Base-by-base conservation (phyloP, 1,140 invertebrate genomes). In the Melitaea cinxia region DNA sequence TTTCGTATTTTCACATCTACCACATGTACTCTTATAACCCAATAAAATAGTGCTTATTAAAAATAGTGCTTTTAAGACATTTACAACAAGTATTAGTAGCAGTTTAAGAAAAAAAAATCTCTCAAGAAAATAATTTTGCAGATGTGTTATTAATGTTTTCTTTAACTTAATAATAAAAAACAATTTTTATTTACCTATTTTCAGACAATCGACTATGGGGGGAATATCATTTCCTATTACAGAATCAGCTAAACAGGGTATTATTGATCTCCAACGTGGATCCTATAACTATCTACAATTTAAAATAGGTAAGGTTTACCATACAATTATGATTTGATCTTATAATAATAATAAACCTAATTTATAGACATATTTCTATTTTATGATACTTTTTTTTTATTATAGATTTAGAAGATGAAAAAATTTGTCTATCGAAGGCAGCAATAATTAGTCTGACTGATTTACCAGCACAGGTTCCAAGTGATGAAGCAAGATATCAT, bases 181-280 rank as follows among this genome's bases (percentile, higher is more conserved):
- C 1, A 6, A 5, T 45, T 45, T 45, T 19, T 1, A 9, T 37
- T 66, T 73, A n/a, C n/a, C n/a, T n/a, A n/a, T n/a, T n/a, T 75
- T 47, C 80, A 94, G 97, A 80, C 96, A 98, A 76, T 97, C 98
- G 80, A 98, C 97, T 5, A 91, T 99, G 59, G 95, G 96, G 66
- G 98, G 98, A 15, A 94, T 99, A 17, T 93, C 95, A 1, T 99
- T 99, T 87, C 98, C 99, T 23, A 93, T 99, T n/a, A 95, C 95
- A 0, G 93, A 96, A 50, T 94, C 94, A 61, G 97, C 97, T 0
- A 93, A 94, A 70, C 92, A 95, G 59, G 96, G 96, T 50, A 92
- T 99, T 42, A 82, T 88, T 60, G 93, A 95, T 80, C 89, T 95
- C 85, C 89, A 92, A 65, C 89, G 92, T 72, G 93, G 94, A 68